Base-by-base conservation (phyloP, 2,888 invertebrate species). In the Thera obeliscata region DNA sequence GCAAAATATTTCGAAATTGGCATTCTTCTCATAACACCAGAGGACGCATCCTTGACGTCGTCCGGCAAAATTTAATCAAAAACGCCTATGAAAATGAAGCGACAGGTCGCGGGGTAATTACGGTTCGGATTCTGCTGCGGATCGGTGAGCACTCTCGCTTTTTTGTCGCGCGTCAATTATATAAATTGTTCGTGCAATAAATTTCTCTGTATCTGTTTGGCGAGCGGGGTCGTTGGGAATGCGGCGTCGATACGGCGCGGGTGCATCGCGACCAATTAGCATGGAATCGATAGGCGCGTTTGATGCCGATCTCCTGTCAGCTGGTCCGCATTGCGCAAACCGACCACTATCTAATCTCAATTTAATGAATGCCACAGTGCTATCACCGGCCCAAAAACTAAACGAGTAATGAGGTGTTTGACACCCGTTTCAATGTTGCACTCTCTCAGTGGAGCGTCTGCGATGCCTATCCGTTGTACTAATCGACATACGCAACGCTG, bases 131-230 rank as follows among this genome's bases (percentile, higher is more conserved):
- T 89, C 87, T 87, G 84, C 85, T 80, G 85, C 78, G 82, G 86
- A 86, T 86, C 87, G 85, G 89, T 89, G 89, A 87, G 87, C 86
- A 89, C 88, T 90, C 84, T 90, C 87, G 87, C 87, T 90, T 92
- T 91, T 93, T 92, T 91, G 91, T 87, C 85, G 87, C 88, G 84
- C 85, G 92, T 93, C 92, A 93, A 93, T 93, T 94, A 93, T 93
- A 91, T 91, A 91, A 91, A 93, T 91, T 90, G 91, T 90, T 88
- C 85, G 88, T 89, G 93, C 89, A 92, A 93, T 93, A 93, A 94
- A 93, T 93, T 93, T 91, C 75, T 83, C 88, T 90, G 91, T 93
- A 93, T 94, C 92, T 91, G 83, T 79, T 82, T 78, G 85, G 90
- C 88, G 87, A 86, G 86, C 85, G 79, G 83, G 56, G 83, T 78